Conservation (phyloP, 2,888 invertebrate species). For the Oxyteleia sp. region DNA sequence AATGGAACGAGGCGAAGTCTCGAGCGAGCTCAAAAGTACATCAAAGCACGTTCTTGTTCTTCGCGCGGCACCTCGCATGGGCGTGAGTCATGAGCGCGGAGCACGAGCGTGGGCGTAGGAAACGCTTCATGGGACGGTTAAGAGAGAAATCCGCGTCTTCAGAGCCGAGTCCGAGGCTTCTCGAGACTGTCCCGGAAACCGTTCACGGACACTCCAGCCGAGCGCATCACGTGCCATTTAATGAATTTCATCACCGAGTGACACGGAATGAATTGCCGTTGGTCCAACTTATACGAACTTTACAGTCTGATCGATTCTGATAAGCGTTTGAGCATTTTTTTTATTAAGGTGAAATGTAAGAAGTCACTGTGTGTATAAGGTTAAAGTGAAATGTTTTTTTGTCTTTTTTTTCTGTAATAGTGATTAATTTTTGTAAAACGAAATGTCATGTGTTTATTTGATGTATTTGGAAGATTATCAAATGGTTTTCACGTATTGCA, state of each 20-base stretch:
- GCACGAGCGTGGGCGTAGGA: conserved; percentile 53
- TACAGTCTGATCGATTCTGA: no score
- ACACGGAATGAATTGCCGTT: no score
- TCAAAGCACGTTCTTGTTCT: conserved; percentile 52
- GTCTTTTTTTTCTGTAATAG: no score
- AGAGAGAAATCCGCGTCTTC: conserved; percentile 60
- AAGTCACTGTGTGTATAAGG: no score
- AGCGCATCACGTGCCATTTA: conserved; percentile 51
- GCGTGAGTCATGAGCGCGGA: conserved; percentile 55
- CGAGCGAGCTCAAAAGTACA: conserved; percentile 36
- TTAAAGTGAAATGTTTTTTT: no score
- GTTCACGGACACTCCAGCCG: conserved; percentile 49
- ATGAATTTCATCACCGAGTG: conserved; percentile 52
- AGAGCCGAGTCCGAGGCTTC: conserved; percentile 15
- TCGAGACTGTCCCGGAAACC: conserved; percentile 52
- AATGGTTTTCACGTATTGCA: no score
- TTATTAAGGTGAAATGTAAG: no score
- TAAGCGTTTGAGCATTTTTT: no score
- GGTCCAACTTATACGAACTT: no score
- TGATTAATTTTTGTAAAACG: no score
- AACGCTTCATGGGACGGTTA: conserved; percentile 38
- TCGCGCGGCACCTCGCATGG: conserved; percentile 45
- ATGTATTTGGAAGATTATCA: no score
- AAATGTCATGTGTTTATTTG: no score
- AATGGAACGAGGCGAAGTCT: conserved; percentile 47